These are phyloP conservation scores for Mimumesa dahlbomi DNA, from an alignment of 2,888 invertebrate genomes.

Conservation along the genomic window DNA sequence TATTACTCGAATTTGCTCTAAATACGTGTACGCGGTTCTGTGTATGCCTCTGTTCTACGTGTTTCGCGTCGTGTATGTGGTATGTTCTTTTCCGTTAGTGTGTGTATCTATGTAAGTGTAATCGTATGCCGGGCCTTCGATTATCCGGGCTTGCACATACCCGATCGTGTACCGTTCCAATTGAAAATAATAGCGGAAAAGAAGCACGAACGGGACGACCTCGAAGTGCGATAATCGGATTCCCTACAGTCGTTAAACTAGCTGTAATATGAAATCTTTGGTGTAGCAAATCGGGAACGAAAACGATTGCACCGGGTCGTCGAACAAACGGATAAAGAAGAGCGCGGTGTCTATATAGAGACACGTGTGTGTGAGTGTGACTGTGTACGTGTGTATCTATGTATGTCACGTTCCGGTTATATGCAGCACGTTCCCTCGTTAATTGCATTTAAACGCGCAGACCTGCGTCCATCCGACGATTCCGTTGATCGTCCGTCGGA, in stretches of 20 bases:
- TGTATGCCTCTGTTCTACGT: slow-evolving; percentile 4
- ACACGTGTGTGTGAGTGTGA: neutral
- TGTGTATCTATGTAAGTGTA: slow-evolving; percentile 3
- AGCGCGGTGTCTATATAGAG: neutral
- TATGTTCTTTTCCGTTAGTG: neutral
- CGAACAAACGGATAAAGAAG: neutral
- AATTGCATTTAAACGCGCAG: slow-evolving; percentile 16
- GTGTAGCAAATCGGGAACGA: neutral
- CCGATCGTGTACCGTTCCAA: slow-evolving; percentile 14
- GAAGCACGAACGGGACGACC: neutral
- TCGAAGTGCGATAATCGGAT: neutral
- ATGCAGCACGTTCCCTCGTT: neutral
- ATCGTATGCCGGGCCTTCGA: neutral
- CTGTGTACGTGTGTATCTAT: no score
- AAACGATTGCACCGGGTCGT: slow-evolving; percentile 2
- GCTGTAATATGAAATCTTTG: neutral
- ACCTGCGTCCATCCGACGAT: slow-evolving; percentile 4
- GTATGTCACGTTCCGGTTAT: slow-evolving; percentile 12
- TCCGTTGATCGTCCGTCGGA: slow-evolving; percentile 12
- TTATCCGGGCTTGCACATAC: slow-evolving; percentile 1
- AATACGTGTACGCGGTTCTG: slow-evolving; percentile 28
- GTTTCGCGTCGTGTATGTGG: slow-evolving; percentile 7
- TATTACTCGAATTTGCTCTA: slow-evolving; percentile 61
- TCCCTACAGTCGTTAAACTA: neutral
- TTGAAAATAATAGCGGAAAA: neutral